These are phyloP conservation scores for Clinocottus analis DNA, from an alignment of 2,113 vertebrate genomes.

Conservation along the genomic window DNA sequence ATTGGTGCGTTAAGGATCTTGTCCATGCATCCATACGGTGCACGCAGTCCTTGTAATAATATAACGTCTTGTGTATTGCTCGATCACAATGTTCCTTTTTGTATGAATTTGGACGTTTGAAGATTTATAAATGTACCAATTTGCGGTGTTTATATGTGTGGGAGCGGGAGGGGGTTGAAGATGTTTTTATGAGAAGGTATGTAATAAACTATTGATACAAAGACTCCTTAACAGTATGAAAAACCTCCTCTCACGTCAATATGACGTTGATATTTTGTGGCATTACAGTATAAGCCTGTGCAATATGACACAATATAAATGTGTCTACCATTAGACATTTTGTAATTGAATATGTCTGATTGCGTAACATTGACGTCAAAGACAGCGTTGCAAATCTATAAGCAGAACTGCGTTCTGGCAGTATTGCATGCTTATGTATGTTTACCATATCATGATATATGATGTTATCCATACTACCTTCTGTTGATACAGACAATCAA, in stretches of 20 bases:
- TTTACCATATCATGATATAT: not conserved
- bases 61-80: constrained; percentile 65
- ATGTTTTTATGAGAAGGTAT: constrained; percentile 79
- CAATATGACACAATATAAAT: not conserved
- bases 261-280: not conserved
- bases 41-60: constrained; percentile 64
- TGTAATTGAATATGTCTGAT: not conserved
- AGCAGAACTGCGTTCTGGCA: not conserved
- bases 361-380: not conserved
- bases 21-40: constrained; percentile 23
- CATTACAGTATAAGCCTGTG: not conserved
- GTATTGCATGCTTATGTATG: not conserved
- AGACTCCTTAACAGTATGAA: too few species aligned
- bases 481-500: not conserved
- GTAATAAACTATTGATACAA: constrained; percentile 79
- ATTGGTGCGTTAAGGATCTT: constrained; percentile 23
- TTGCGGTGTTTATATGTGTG: constrained; percentile 83
- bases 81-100: constrained; percentile 72
- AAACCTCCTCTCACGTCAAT: too few species aligned
- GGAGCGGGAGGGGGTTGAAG: constrained; percentile 38
- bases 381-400: constrained; percentile 1
- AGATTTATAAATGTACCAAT: constrained; percentile 80
- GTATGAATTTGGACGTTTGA: constrained; percentile 74
- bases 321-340: not conserved
- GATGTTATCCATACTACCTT: not conserved